Base-by-base conservation (phyloP, 1,140 invertebrate genomes). In the Zaprionus kolodkinae region DNA sequence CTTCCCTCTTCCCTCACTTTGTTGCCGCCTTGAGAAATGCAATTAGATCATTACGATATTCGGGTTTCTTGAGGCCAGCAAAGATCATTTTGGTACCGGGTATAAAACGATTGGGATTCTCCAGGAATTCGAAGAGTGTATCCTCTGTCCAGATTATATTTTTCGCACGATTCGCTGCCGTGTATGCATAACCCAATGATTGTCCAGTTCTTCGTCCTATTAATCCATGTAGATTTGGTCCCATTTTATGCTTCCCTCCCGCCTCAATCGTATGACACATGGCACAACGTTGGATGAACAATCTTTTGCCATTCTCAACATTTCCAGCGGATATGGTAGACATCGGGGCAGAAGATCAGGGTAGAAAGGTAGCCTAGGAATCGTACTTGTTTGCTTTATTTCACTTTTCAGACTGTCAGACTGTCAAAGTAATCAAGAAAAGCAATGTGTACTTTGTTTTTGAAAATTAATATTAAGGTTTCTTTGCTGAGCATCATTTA, bases 1-100 rank as follows among this genome's bases (percentile, higher is more conserved):
- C 27, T 30, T 1, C 27, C 4, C 6, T 1, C 3, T 35, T 0
- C 33, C 33, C 10, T 35, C 35, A 64, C 12, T 64, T 54, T 4
- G 33, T 54, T 4, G 61, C 61, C 3, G 61, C 15, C 17, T 54
- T 64, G n/a, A 64, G 30, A 35, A 25, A 64, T 2, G 61, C 61
- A 64, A 64, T 64, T 21, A 64, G 33, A 38, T 64, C 61, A 21
- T 33, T 64, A 0, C 61, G 48, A 10, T 1, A 25, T 2, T 35
- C n/a, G 33, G 61, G 48, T 12, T 64, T 35, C 61, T 64, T 64
- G 0, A 64, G 33, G 3, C 61, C 61, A 10, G 61, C 61, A 10
- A 64, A 64, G 6, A 64, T 54, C 61, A 64, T 64, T 33, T 64
- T 64, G 3, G 61, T 64, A 17, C 61, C 61, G 9, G 61, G 61